Percentiles rank a stretch among this genome's conserved stretches.
Evolutionary conservation across 2,888 invertebrate genomes (phyloP).

Genomic region (Scaptodrosophila latifasciaeformis): DNA sequence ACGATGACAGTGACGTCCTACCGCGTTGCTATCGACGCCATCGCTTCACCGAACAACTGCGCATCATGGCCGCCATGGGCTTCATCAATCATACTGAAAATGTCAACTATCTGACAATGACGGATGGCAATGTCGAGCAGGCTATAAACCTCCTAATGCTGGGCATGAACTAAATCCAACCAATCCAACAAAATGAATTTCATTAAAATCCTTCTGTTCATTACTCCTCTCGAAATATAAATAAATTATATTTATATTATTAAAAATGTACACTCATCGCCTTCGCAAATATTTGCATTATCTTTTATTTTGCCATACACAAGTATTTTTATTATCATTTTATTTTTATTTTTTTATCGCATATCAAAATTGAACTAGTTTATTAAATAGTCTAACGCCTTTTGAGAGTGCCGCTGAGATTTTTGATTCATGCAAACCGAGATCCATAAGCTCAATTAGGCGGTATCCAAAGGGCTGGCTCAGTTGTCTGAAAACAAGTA

Average conservation of each 20-base stretch:
- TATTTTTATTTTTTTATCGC: not conserved
- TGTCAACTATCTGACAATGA: constrained; percentile 86
- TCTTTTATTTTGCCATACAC: constrained; percentile 13
- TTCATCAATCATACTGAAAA: constrained; percentile 89
- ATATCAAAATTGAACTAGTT: constrained; percentile 77
- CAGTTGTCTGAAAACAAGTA: constrained; percentile 81
- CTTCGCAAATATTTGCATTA: no score
- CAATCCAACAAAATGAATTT: no score
- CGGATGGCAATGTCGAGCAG: constrained; percentile 89
- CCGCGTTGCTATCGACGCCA: constrained; percentile 66
- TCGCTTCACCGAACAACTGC: constrained; percentile 78
- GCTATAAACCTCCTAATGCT: constrained; percentile 91
- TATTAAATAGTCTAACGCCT: constrained; percentile 88
- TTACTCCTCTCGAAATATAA: no score
- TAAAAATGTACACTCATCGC: constrained; percentile 19
- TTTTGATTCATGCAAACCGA: constrained; percentile 87
- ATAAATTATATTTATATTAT: not conserved
- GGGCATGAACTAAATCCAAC: constrained; percentile 56
- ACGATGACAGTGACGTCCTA: constrained; percentile 54
- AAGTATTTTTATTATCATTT: not conserved
- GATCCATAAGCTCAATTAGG: constrained; percentile 85
- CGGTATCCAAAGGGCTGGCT: constrained; percentile 83
- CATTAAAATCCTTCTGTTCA: no score
- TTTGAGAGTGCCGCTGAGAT: constrained; percentile 88
- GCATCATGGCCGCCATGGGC: constrained; percentile 94